A percentile compares a stretch with the other conserved stretches of the same genome.
Evolutionary conservation across 2,113 vertebrate species (phyloP).

Genomic region (Peromyscus maniculatus): DNA sequence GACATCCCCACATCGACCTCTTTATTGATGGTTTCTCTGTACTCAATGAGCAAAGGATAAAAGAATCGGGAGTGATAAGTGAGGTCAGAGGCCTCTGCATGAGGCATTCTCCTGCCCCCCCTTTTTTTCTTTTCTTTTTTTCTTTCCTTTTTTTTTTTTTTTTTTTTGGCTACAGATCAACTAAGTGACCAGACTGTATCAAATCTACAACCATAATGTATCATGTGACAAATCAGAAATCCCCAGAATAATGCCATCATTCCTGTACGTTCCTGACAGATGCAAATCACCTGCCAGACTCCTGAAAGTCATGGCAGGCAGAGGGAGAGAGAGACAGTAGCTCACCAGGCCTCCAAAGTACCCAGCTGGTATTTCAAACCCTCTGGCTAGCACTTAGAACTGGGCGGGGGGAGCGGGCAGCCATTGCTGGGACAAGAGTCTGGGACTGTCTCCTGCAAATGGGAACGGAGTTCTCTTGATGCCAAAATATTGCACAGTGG

Average conservation of each 20-base stretch:
- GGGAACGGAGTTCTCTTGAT: not conserved
- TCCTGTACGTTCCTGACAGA: not conserved
- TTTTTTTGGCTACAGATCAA: slow-evolving; percentile 25
- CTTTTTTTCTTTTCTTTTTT: not conserved
- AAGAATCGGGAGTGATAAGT: slow-evolving; percentile 11
- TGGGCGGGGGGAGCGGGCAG: not conserved
- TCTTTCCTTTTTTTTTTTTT: not conserved
- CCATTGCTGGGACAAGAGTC: not conserved
- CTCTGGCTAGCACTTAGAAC: not conserved
- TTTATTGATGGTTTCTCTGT: slow-evolving; percentile 25
- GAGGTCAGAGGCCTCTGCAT: not conserved
- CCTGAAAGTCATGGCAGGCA: not conserved
- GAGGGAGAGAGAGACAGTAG: not conserved
- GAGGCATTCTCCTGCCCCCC: not conserved
- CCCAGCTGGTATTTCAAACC: not conserved
- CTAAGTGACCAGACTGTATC: slow-evolving; percentile 35
- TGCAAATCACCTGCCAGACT: not conserved
- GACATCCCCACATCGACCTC: not conserved
- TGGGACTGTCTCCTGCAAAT: not conserved
- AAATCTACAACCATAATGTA: slow-evolving; percentile 38
- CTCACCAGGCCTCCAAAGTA: not conserved
- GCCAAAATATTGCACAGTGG: not conserved
- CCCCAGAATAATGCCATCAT: not conserved
- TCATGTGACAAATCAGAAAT: slow-evolving; percentile 28
- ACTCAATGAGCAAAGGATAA: slow-evolving; percentile 61